Conservation (phyloP, 2,797 vertebrate species). For the Ptychadena robeensis region DNA sequence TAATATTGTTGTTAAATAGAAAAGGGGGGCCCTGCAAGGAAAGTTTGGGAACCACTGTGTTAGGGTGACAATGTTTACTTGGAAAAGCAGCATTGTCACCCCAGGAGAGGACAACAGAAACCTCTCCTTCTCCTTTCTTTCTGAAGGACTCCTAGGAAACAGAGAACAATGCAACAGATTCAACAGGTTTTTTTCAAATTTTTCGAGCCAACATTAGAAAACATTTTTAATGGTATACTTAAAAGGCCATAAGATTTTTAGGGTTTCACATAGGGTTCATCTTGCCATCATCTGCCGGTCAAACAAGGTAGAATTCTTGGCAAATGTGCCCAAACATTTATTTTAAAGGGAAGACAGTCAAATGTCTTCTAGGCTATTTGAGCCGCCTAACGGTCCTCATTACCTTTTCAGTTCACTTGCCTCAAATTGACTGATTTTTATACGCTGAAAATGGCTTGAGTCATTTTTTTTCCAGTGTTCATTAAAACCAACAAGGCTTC, state of each 20-base stretch:
- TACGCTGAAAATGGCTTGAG: conserved; percentile 79
- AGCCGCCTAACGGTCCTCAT: conserved; percentile 77
- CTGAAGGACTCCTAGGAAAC: no score
- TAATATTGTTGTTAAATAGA: no score
- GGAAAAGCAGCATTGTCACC: no score
- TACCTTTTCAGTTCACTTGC: conserved; percentile 76
- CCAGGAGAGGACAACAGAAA: not conserved
- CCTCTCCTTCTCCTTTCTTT: not conserved
- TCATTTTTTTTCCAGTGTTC: conserved; percentile 82
- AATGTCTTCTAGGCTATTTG: conserved; percentile 76
- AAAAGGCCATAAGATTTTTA: not conserved
- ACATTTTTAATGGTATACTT: not conserved
- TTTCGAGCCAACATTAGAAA: not conserved
- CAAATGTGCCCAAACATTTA: conserved; percentile 70
- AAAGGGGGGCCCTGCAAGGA: no score
- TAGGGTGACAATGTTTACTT: no score
- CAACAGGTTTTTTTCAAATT: not conserved
- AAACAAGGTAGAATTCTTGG: not conserved
- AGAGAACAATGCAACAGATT: not conserved
- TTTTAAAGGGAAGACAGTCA: conserved; percentile 82
- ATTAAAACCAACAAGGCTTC: conserved; percentile 80
- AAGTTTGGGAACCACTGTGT: accelerated
- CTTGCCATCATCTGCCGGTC: not conserved
- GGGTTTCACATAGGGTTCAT: not conserved
- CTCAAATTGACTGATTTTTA: conserved; percentile 84